Conservation (phyloP, 2,113 vertebrate genomes). For the Siniperca knerii region DNA sequence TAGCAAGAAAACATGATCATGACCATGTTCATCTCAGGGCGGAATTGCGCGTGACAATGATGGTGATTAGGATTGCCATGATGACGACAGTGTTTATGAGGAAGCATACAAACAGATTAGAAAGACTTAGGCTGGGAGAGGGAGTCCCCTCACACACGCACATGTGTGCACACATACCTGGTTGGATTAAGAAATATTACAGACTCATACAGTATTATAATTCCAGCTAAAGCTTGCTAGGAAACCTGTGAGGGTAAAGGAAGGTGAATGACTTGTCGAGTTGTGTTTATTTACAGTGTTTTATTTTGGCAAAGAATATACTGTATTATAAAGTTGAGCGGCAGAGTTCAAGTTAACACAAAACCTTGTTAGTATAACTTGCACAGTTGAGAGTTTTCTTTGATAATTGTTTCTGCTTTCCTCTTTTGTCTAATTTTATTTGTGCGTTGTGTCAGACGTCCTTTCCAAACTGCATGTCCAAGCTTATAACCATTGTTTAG, state of each 20-base stretch:
- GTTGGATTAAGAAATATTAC: constrained; percentile 60
- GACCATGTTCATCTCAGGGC: constrained; percentile 44
- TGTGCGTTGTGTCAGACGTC: constrained; percentile 29
- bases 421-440: constrained; percentile 10
- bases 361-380: background rate
- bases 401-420: background rate
- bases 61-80: constrained; percentile 66
- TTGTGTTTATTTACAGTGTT: background rate
- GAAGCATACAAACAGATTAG: constrained; percentile 68
- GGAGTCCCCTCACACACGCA: constrained; percentile 62
- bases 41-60: constrained; percentile 58
- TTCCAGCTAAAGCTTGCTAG: constrained; percentile 32
- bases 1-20: constrained; percentile 31
- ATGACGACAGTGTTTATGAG: constrained; percentile 68
- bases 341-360: background rate
- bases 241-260: constrained; percentile 22
- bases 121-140: constrained; percentile 57
- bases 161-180: constrained; percentile 29
- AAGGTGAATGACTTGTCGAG: constrained; percentile 16
- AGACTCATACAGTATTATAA: constrained; percentile 41
- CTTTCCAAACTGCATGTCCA: constrained; percentile 8
- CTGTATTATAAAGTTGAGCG: background rate
- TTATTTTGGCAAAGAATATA: constrained; percentile 3
- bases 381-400: constrained; percentile 5
- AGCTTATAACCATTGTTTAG: constrained; percentile 39